phyloP scores from a whole-genome alignment of 2,797 vertebrate species.

The Triplophysa bombifrons region DNA sequence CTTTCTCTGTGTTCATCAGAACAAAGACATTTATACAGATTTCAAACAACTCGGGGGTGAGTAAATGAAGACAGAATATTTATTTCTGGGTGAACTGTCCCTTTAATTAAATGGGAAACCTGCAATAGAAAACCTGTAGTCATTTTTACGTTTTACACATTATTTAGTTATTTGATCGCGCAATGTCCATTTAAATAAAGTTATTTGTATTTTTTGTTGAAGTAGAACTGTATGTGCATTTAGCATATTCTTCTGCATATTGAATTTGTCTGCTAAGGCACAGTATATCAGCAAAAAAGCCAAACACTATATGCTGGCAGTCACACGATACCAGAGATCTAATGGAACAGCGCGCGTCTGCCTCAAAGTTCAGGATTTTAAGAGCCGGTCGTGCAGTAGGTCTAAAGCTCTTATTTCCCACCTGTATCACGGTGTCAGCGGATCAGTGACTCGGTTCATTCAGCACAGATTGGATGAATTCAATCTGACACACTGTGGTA shows the following conservation, averaged over 20 bases:
- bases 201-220: not conserved
- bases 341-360: constrained; percentile 1
- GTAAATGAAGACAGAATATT: too few relatives aligned
- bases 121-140: too few relatives aligned
- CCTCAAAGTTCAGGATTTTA: constrained; percentile 21
- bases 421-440: constrained; percentile 36
- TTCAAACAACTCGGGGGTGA: too few relatives aligned
- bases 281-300: constrained; percentile 18
- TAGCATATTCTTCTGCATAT: constrained; percentile 39
- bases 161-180: constrained; percentile 30
- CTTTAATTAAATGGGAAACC: too few relatives aligned
- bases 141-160: too few relatives aligned
- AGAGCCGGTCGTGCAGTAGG: constrained; percentile 7
- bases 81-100: too few relatives aligned
- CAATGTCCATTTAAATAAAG: constrained; percentile 58
- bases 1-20: too few relatives aligned
- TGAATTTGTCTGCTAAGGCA: constrained; percentile 4
- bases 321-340: constrained; percentile 22
- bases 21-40: too few relatives aligned
- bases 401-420: constrained; percentile 48
- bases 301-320: constrained; percentile 24
- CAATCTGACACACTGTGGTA: constrained; percentile 46
- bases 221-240: constrained; percentile 26
- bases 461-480: constrained; percentile 45
- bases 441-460: constrained; percentile 35